Evolutionary conservation across 2,113 vertebrate genomes (phyloP).

Genomic region (Ariopsis seemanni): DNA sequence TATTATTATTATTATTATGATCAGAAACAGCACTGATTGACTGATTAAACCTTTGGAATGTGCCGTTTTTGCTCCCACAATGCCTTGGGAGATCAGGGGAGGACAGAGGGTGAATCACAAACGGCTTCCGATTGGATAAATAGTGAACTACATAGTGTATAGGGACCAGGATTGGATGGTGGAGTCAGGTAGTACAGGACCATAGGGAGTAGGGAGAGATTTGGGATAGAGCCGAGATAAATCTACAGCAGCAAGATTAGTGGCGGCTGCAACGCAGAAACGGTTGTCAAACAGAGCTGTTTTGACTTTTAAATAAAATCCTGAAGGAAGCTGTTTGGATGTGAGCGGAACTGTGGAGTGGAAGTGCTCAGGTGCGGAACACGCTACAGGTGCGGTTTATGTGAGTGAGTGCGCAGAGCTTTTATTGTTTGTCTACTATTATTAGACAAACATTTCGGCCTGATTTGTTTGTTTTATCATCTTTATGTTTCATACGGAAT

Average conservation of each 20-base stretch:
- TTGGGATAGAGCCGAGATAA: neutral
- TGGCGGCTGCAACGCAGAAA: neutral
- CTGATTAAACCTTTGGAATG: neutral
- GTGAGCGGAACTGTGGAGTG: neutral
- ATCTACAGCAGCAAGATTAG: neutral
- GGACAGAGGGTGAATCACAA: neutral
- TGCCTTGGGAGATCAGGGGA: neutral
- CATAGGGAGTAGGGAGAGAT: neutral
- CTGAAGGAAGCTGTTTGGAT: neutral
- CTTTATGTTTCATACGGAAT: neutral
- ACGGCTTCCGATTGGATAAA: neutral
- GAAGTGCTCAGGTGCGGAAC: neutral
- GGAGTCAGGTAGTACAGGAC: neutral
- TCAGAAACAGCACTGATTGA: neutral
- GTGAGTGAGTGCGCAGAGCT: neutral
- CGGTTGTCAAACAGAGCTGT: conserved; percentile 13
- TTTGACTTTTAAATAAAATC: conserved; percentile 4
- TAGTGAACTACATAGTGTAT: conserved; percentile 6
- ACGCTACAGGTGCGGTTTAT: conserved; percentile 5
- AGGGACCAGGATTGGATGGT: neutral
- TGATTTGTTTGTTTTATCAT: conserved; percentile 21
- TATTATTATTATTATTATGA: neutral
- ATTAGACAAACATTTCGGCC: conserved; percentile 8
- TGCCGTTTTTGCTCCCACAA: conserved; percentile 2
- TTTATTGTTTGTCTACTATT: neutral